A percentile compares a stretch with the other conserved stretches of the same genome.
Evolutionary conservation across 2,113 vertebrate species (phyloP).

Genomic region (Lates calcarifer): DNA sequence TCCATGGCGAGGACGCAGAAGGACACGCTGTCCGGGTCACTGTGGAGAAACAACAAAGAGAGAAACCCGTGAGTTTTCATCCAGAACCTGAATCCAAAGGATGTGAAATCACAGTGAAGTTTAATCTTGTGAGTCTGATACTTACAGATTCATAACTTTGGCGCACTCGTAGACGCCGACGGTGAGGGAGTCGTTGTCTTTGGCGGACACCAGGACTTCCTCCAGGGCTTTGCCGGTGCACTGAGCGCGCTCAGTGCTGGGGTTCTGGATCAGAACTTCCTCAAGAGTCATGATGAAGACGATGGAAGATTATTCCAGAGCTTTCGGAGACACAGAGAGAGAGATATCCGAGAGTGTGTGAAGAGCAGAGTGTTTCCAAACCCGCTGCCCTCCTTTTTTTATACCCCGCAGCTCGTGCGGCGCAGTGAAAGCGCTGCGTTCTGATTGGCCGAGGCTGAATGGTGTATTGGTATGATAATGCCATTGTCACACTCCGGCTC

Average conservation of each 20-base stretch:
- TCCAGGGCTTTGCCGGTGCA: constrained; percentile 89
- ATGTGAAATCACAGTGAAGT: too few species aligned
- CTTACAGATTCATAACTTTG: constrained; percentile 98
- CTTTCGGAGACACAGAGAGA: neutral
- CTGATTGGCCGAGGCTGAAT: constrained; percentile 80
- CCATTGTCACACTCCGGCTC: constrained; percentile 83
- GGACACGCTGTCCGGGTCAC: constrained; percentile 82
- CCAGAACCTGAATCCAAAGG: neutral
- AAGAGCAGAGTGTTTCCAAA: constrained; percentile 45
- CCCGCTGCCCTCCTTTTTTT: constrained; percentile 33
- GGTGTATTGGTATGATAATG: constrained; percentile 86
- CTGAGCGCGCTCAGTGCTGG: constrained; percentile 84
- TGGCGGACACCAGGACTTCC: constrained; percentile 90
- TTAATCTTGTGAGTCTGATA: too few species aligned
- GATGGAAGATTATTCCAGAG: constrained; percentile 62
- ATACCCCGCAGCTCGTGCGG: constrained; percentile 76
- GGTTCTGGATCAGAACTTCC: constrained; percentile 75
- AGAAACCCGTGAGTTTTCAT: constrained; percentile 17
- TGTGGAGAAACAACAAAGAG: constrained; percentile 29
- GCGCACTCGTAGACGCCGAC: constrained; percentile 97
- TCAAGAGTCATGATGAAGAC: constrained; percentile 84
- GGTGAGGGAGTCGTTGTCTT: constrained; percentile 91
- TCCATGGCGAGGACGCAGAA: constrained; percentile 84
- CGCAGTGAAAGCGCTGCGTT: constrained; percentile 59
- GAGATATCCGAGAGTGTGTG: constrained; percentile 55